Base-by-base conservation (phyloP, 2,113 vertebrate species). In the Dolichotis patagonum region DNA sequence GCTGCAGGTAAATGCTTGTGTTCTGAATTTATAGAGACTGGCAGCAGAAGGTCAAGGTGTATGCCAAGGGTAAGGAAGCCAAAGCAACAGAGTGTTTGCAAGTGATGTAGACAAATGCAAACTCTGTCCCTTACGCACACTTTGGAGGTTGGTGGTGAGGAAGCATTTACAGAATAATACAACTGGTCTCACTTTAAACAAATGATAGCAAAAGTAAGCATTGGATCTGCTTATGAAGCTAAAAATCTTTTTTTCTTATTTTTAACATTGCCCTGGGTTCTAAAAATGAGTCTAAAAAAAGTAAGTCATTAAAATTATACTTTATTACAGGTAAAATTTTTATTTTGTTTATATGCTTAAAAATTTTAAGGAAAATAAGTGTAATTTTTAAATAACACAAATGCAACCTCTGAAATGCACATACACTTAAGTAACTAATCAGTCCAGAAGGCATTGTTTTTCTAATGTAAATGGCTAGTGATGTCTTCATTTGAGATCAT, bases 61-160 rank as follows among this genome's bases (percentile, higher is more conserved):
- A 75, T 92, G 88, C 85, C 92, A 97, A 97, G 92, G 88, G 94
- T 90, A 98, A 96, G 83, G 90, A 93, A 96, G 96, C 80, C 96
- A 83, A 58, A n/a, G 65, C 92, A 88, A 65, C 38, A n/a, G 56
- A 35, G 28, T 13, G 38, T 75, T 43, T 54, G 77, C 69, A 26
- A 88, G 32, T 58, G 77, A 95, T 17, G 30, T 54, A 60, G 65
- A 90, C 12, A 20, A 43, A 90, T 30, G 41, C 46, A 81, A 83
- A 78, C 69, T 35, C 2, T 16, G 4, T 35, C 28, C 26, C 38
- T 56, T 71, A 89, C 41, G 46, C 56, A 65, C 0, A 3, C 54
- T 4, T 35, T 77, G 8, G 11, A 32, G 7, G 5, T 28, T 0
- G 16, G 17, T 0, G 82, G 35, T 43, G 5, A 12, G 30, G 19